Conservation (phyloP, 2,113 vertebrate species). For the Gavialis gangeticus region DNA sequence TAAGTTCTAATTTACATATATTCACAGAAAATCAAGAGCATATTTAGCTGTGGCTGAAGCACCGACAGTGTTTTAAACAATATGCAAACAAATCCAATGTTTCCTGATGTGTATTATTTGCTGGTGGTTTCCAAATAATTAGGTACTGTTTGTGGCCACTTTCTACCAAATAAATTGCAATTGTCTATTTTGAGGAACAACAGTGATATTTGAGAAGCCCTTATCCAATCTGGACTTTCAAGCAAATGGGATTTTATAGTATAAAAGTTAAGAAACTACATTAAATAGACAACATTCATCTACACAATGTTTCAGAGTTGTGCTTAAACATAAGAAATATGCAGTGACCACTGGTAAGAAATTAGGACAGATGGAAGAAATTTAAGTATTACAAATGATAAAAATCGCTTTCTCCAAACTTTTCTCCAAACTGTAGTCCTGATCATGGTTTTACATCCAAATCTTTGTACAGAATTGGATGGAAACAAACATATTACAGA, state of each 20-base stretch:
- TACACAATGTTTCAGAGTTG: not conserved
- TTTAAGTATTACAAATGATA: accelerated
- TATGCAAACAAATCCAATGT: slow-evolving; percentile 54
- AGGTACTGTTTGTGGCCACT: not conserved
- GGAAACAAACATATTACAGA: not conserved
- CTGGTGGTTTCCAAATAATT: slow-evolving; percentile 60
- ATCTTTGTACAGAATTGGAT: too few species aligned
- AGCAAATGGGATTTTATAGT: not conserved
- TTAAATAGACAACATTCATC: not conserved
- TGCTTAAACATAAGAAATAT: not conserved
- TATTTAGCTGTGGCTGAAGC: slow-evolving; percentile 8
- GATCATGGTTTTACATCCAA: not conserved
- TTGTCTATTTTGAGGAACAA: slow-evolving; percentile 17
- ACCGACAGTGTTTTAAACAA: slow-evolving; percentile 16
- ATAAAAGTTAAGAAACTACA: not conserved
- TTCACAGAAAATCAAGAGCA: slow-evolving; percentile 61
- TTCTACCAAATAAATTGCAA: slow-evolving; percentile 21
- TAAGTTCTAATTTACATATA: slow-evolving; percentile 63
- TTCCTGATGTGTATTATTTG: slow-evolving; percentile 55
- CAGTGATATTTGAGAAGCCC: not conserved
- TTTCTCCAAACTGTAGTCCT: too few species aligned
- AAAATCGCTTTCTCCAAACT: not conserved
- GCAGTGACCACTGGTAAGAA: not conserved
- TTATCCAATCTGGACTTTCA: not conserved
- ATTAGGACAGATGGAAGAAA: not conserved